Conservation (phyloP, 2,888 invertebrate species). For the Marasmarcha lunaedactyla region DNA sequence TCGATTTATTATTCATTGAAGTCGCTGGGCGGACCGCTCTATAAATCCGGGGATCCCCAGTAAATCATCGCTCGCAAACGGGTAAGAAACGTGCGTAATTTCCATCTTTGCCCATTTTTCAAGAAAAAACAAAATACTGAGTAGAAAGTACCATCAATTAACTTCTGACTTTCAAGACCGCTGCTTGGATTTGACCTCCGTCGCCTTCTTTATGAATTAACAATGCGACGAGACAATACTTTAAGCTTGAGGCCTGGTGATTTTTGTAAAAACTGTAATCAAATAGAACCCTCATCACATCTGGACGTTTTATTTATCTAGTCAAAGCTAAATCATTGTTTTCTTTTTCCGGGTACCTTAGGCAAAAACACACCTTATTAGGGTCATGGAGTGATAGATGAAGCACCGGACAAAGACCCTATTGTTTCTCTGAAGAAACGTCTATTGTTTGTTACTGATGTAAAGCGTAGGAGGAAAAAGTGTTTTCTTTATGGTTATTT, state of each 20-base stretch:
- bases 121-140: slow-evolving; percentile 10
- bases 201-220: slow-evolving; percentile 30
- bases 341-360: slow-evolving; percentile 32
- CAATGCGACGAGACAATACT: slow-evolving; percentile 28
- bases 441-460: neutral
- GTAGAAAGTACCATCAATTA: neutral
- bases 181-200: slow-evolving; percentile 16
- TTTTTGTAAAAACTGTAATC: slow-evolving; percentile 35
- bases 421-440: slow-evolving; percentile 5
- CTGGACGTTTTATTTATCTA: slow-evolving; percentile 65
- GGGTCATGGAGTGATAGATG: slow-evolving; percentile 49
- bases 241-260: slow-evolving; percentile 33
- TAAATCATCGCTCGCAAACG: slow-evolving; percentile 55
- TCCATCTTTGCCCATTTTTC: slow-evolving; percentile 42
- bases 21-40: slow-evolving; percentile 43
- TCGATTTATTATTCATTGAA: slow-evolving; percentile 65
- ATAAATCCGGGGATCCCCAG: slow-evolving; percentile 56
- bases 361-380: slow-evolving; percentile 58
- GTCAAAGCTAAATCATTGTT: slow-evolving; percentile 64
- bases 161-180: slow-evolving; percentile 4
- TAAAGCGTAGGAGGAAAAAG: too few species aligned
- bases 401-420: slow-evolving; percentile 10
- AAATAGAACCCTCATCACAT: slow-evolving; percentile 63
- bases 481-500: too few species aligned
- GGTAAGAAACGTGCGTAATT: slow-evolving; percentile 33